These are phyloP conservation scores for Luehdorfia chinensis DNA, from an alignment of 1,140 invertebrate genomes.

Conservation along the genomic window DNA sequence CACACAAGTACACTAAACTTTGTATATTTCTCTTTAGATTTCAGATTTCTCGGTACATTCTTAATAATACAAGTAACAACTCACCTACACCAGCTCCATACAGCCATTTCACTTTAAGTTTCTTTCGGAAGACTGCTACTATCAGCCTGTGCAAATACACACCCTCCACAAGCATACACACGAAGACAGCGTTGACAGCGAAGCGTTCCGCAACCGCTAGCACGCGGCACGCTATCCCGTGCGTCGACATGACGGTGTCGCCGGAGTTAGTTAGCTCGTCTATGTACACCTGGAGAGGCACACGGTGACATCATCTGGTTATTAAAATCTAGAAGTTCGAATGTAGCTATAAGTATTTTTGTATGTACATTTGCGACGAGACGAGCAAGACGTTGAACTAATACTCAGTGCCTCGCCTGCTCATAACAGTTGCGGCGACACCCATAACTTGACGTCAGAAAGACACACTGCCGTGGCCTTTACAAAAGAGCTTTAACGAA, in stretches of 20 bases:
- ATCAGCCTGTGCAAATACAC: conserved; percentile 79
- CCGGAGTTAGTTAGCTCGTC: conserved; percentile 66
- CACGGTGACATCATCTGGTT: too few relatives aligned
- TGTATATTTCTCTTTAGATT: neutral
- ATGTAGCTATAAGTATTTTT: neutral
- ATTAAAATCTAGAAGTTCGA: neutral
- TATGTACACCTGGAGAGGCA: conserved; percentile 60
- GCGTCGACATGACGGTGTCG: conserved; percentile 67
- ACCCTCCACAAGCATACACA: conserved; percentile 80
- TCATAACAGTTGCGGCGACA: too few relatives aligned
- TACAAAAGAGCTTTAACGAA: too few relatives aligned
- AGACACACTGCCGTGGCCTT: too few relatives aligned
- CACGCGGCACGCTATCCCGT: conserved; percentile 67
- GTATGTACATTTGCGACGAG: too few relatives aligned
- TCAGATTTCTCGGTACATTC: too few relatives aligned
- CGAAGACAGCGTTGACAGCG: conserved; percentile 75
- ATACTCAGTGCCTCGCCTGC: too few relatives aligned
- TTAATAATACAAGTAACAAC: neutral
- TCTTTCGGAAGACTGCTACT: conserved; percentile 75
- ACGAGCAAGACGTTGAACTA: too few relatives aligned
- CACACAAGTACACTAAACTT: too few relatives aligned
- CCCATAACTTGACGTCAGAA: too few relatives aligned
- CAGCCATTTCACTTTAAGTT: conserved; percentile 63
- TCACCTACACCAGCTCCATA: conserved; percentile 57
- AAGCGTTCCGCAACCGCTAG: conserved; percentile 73